Evolutionary conservation across 2,888 invertebrate genomes (phyloP), one percentile per base, ranked within the genome.

Genomic region (Ornithoptera alexandrae): DNA sequence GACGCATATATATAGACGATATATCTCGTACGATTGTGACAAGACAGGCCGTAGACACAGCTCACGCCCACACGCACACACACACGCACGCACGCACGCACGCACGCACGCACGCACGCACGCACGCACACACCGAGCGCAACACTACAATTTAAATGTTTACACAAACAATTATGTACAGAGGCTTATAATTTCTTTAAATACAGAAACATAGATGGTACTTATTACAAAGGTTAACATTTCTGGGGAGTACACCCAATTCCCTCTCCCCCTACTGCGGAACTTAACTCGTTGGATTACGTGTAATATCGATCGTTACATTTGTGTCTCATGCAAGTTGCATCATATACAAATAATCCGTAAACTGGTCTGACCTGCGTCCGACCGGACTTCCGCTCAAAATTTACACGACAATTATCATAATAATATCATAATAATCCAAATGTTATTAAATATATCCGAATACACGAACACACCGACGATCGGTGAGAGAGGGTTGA

Each of bases 131-230:
- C 74, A 74, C 72, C 73, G 69, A 76, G 68, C 74, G 74, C 69
- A 74, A 80, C 82, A 79, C 84, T 84, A 85, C 78, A 72, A 76
- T 78, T 74, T 77, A 71, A 69, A 67, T 70, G 67, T 74, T 72
- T 73, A 76, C 72, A 74, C 75, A 78, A 78, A 78, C 75, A 74
- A 61, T 67, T 74, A 74, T 72, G 72, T 74, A 78, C 71, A 72
- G 72, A 56, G 39, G 62, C 71, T 72, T 72, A 71, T 69, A 76
- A 75, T 76, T 75, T 73, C 74, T 77, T 73, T 74, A 74, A 74
- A 69, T 69, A 74, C 75, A 10, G 7, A 39, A 39, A 39, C 10
- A 39, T 39, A 39, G 39, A 39, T 39, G 10, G 39, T 39, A 39
- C 39, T 39, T 39, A 39, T 39, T 39, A 39, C 39, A 39, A 39